phyloP scores from a whole-genome alignment of 2,888 invertebrate genomes.

The Thereva nobilitata region DNA sequence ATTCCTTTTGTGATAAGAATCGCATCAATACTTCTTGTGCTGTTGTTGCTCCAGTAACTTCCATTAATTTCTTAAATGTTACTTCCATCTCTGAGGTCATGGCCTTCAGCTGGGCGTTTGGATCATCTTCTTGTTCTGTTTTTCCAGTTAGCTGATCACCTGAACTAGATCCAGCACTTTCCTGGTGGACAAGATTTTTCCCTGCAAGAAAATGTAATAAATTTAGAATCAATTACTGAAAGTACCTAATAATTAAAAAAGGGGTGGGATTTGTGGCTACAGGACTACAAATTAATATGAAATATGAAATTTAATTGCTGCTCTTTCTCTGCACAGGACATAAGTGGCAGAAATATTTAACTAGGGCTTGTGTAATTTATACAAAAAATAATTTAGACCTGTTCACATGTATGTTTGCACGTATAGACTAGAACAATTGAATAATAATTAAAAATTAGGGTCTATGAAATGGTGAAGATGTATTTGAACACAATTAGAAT shows the following conservation, averaged over 20 bases:
- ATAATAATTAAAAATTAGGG: too few relatives aligned
- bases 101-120: conserved; percentile 51
- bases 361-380: too few relatives aligned
- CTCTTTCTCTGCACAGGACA: too few relatives aligned
- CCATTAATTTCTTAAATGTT: conserved; percentile 74
- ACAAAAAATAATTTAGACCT: too few relatives aligned
- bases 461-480: too few relatives aligned
- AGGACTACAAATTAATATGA: too few relatives aligned
- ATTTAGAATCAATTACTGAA: conserved; percentile 6
- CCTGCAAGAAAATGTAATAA: conserved; percentile 40
- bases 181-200: conserved; percentile 61
- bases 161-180: conserved; percentile 62
- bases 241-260: neutral
- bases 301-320: too few relatives aligned
- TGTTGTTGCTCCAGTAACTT: conserved; percentile 75
- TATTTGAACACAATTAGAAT: too few relatives aligned
- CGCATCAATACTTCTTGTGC: conserved; percentile 75
- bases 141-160: conserved; percentile 57
- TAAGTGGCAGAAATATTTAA: too few relatives aligned
- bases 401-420: too few relatives aligned
- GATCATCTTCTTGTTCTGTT: conserved; percentile 54
- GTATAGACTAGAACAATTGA: too few relatives aligned
- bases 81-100: conserved; percentile 63
- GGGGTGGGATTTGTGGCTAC: too few relatives aligned
- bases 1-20: conserved; percentile 74